Evolutionary conservation across 2,888 invertebrate genomes (phyloP).

Genomic region (Leptopilina drosophilae): DNA sequence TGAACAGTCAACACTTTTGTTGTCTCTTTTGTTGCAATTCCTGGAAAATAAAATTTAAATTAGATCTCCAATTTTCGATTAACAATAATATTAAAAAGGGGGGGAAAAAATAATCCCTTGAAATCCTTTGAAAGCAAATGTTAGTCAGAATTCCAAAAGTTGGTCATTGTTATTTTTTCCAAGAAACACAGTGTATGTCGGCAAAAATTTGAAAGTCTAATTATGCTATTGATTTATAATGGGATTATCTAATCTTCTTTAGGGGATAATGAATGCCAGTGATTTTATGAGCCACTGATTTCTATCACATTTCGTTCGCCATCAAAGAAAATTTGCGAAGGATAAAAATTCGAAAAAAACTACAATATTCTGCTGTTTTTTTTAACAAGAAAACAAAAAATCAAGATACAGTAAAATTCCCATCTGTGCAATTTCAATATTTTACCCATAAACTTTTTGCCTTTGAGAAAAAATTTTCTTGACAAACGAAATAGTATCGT

Average conservation of each 20-base stretch:
- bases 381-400: not conserved
- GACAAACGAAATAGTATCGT: not conserved
- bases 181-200: not conserved
- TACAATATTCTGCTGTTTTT: not conserved
- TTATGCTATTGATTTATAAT: not conserved
- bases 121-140: no score
- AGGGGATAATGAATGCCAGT: slow-evolving; percentile 13
- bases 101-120: no score
- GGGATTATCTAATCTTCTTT: not conserved
- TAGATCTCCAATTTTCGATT: no score
- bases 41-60: no score
- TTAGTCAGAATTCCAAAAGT: no score
- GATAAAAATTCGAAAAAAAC: not conserved
- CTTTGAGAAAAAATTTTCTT: no score
- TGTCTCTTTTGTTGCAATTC: no score
- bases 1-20: no score
- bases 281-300: slow-evolving; percentile 27
- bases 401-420: not conserved
- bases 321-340: slow-evolving; percentile 10
- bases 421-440: no score
- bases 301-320: not conserved
- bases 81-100: no score
- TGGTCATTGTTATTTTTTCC: not conserved
- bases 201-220: slow-evolving; percentile 30
- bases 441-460: no score